phyloP scores from a whole-genome alignment of 1,140 invertebrate species.

The Euura lappo region DNA sequence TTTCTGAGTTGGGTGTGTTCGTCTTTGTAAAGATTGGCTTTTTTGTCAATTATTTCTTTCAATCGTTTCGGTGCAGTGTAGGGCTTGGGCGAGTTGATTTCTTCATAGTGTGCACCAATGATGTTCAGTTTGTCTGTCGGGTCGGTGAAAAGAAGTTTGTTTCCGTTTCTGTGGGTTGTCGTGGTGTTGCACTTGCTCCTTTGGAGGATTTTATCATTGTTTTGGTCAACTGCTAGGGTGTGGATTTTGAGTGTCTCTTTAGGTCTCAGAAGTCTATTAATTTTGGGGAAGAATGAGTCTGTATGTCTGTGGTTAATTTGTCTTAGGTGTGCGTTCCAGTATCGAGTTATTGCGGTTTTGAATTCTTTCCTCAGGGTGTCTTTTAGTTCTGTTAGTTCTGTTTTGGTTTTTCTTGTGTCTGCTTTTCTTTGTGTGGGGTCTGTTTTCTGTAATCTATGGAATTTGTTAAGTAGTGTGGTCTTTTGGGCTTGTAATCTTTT shows the following conservation, averaged over 20 bases:
- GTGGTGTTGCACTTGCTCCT: background rate
- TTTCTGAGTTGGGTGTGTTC: background rate
- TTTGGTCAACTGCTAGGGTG: background rate
- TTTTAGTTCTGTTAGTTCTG: conserved; percentile 12
- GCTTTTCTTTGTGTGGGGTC: background rate
- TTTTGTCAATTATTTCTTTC: background rate
- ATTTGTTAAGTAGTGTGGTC: conserved; percentile 7
- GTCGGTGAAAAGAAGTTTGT: conserved; percentile 17
- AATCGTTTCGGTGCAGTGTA: background rate
- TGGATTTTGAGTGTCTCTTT: background rate
- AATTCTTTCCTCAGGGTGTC: conserved; percentile 8
- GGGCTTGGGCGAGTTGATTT: conserved; percentile 20
- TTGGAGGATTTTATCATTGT: background rate
- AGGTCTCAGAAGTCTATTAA: conserved; percentile 21
- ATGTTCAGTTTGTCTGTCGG: conserved; percentile 14
- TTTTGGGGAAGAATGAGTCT: conserved; percentile 25
- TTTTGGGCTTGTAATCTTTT: conserved; percentile 21
- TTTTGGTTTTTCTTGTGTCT: background rate
- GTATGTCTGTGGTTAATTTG: conserved; percentile 24
- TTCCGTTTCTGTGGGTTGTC: background rate
- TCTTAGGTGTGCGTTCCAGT: conserved; percentile 21
- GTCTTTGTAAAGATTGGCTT: background rate
- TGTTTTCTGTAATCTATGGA: conserved; percentile 8
- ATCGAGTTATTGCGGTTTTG: conserved; percentile 15
- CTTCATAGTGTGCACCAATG: conserved; percentile 15